phyloP scores from a whole-genome alignment of 2,113 vertebrate genomes.

The Toxostoma redivivum region DNA sequence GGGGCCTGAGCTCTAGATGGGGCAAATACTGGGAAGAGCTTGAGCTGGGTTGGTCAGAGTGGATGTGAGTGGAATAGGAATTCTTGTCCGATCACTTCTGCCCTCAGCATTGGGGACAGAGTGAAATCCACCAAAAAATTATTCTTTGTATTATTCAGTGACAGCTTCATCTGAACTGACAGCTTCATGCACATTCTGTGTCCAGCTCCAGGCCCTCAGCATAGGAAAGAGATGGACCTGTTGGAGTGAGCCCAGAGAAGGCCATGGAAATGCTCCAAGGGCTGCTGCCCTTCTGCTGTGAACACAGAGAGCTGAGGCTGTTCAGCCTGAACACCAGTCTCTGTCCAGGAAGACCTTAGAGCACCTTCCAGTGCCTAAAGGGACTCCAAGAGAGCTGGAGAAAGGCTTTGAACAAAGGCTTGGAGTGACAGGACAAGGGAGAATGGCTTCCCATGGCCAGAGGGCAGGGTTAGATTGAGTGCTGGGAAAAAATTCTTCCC shows the following conservation, averaged over 20 bases:
- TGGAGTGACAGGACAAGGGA: not conserved
- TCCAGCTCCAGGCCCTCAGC: not conserved
- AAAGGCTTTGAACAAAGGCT: too few species aligned
- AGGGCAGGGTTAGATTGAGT: not conserved
- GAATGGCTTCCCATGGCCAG: not conserved
- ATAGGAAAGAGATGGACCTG: not conserved
- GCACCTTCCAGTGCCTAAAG: not conserved
- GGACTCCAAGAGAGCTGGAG: not conserved
- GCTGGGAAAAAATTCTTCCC: not conserved
- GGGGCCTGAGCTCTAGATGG: not conserved
- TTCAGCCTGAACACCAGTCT: not conserved
- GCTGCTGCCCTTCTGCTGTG: not conserved
- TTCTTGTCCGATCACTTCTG: not conserved
- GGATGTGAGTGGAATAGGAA: not conserved
- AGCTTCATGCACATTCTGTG: not conserved
- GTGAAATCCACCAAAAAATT: not conserved
- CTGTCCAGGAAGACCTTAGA: not conserved
- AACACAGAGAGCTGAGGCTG: not conserved
- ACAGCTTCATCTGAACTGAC: not conserved
- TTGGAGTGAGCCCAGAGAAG: not conserved
- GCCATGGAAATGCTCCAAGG: not conserved
- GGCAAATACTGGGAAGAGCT: not conserved
- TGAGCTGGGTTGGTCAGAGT: not conserved
- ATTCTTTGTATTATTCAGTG: not conserved
- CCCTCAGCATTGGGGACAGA: not conserved